Conservation (phyloP, 2,888 invertebrate species). For the Andrena chrysosceles region DNA sequence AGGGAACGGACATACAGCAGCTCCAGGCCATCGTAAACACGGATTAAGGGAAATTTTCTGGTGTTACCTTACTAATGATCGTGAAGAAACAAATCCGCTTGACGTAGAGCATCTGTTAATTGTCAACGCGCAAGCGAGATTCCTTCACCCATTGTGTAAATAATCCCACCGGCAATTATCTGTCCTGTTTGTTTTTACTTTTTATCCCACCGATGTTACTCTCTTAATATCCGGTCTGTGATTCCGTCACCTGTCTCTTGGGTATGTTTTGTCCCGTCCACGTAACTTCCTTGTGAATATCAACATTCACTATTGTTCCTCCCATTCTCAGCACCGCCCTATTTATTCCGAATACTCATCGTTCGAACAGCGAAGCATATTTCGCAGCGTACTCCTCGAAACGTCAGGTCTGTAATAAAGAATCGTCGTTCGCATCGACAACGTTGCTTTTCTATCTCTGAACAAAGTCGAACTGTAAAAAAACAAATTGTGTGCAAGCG, state of each 20-base stretch:
- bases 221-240: constrained; percentile 11
- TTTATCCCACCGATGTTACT: not conserved
- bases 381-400: constrained; percentile 7
- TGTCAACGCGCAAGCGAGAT: constrained; percentile 32
- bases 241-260: constrained; percentile 22
- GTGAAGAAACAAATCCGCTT: constrained; percentile 52
- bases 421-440: not conserved
- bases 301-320: constrained; percentile 1
- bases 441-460: no score
- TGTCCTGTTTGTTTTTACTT: not conserved
- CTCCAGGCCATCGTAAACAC: constrained; percentile 48
- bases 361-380: constrained; percentile 20
- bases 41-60: constrained; percentile 59
- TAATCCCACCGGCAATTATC: constrained; percentile 13
- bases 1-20: constrained; percentile 34
- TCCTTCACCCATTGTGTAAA: constrained; percentile 33
- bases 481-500: not conserved
- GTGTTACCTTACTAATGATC: constrained; percentile 58
- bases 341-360: constrained; percentile 19
- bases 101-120: constrained; percentile 50
- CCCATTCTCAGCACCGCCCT: not conserved
- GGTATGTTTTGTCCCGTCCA: constrained; percentile 8
- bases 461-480: no score
- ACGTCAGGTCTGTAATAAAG: not conserved
- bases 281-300: constrained; percentile 10